phyloP scores from a whole-genome alignment of 64 coral and sea anemone species.

The Actinia equina region DNA sequence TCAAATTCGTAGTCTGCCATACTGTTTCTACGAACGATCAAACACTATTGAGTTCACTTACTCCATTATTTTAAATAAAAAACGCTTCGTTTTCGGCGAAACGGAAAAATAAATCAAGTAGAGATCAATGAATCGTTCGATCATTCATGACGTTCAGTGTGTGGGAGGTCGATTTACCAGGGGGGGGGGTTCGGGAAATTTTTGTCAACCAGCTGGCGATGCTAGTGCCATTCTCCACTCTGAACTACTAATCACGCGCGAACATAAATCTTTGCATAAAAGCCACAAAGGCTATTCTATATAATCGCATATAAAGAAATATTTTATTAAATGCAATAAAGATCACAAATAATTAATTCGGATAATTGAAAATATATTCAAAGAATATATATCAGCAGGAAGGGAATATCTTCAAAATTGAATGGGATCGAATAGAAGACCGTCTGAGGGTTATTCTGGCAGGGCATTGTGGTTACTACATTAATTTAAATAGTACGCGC shows the following conservation, averaged over 20 bases:
- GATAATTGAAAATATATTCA: no score
- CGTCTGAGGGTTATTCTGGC: no score
- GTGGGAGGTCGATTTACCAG: not conserved
- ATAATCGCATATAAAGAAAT: no score
- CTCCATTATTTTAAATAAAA: not conserved
- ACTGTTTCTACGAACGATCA: not conserved
- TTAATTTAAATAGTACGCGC: no score
- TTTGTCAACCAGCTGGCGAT: not conserved
- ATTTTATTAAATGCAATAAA: no score
- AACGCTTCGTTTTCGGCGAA: not conserved
- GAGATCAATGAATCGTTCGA: conserved; percentile 16
- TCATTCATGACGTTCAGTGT: conserved; percentile 6
- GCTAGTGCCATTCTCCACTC: not conserved
- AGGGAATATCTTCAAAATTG: no score
- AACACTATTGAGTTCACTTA: not conserved
- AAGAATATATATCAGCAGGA: no score
- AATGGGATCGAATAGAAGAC: no score
- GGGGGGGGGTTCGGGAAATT: not conserved
- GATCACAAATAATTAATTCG: no score
- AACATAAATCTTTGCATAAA: no score
- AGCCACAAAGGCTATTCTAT: no score
- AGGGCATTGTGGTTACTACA: no score
- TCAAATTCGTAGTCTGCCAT: conserved; percentile 90
- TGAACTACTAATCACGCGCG: not conserved
- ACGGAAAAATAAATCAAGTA: not conserved